These are phyloP conservation scores for Serrognathus titanus DNA, from an alignment of 2,888 invertebrate species.

Conservation along the genomic window DNA sequence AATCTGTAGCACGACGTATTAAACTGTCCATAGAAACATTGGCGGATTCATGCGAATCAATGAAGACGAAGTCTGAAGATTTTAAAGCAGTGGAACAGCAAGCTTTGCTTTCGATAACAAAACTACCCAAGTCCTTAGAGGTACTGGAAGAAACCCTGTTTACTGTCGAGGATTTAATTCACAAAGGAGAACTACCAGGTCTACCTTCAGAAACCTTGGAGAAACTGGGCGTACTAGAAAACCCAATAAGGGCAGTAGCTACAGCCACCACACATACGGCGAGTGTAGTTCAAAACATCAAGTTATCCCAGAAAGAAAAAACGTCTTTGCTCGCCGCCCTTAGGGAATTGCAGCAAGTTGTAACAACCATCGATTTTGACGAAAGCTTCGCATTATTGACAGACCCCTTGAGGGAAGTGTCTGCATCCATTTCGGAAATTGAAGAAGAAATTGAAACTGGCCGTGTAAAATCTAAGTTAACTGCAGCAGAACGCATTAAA, in stretches of 20 bases:
- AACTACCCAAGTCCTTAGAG: not conserved
- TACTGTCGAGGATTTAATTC: not conserved
- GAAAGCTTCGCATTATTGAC: not conserved
- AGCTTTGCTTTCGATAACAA: not conserved
- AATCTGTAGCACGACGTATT: too few relatives aligned
- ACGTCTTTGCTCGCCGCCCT: not conserved
- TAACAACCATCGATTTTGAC: not conserved
- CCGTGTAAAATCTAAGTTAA: not conserved
- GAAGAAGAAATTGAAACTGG: not conserved
- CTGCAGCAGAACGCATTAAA: not conserved
- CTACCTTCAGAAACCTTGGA: constrained; percentile 13
- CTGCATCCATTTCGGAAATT: not conserved
- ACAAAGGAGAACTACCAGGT: not conserved
- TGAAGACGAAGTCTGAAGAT: too few relatives aligned
- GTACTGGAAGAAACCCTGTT: not conserved
- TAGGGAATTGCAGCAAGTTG: not conserved
- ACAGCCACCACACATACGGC: not conserved
- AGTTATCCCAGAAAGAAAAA: not conserved
- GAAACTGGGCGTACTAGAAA: constrained; percentile 23
- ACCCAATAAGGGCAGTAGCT: constrained; percentile 28
- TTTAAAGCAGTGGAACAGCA: not conserved
- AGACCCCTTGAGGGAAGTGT: not conserved
- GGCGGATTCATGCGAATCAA: too few relatives aligned
- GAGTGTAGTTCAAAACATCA: not conserved
- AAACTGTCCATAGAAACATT: too few relatives aligned